Conservation (phyloP, 1,140 invertebrate species). For the Penaeus japonicus region DNA sequence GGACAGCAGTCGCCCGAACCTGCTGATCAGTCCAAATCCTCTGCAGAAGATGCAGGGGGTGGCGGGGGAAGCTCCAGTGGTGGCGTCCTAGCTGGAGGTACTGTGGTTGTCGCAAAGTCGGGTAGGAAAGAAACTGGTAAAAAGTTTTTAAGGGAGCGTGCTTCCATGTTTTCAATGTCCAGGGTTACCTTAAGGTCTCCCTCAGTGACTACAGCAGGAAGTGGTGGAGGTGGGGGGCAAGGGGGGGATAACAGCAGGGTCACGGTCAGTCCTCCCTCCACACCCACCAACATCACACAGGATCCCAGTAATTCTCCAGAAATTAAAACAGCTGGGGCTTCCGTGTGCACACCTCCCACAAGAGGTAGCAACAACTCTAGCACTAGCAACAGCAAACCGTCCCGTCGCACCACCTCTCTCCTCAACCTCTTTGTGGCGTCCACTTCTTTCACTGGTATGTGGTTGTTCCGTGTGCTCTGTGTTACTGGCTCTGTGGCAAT, state of each 20-base stretch:
- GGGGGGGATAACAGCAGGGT: slow-evolving; percentile 21
- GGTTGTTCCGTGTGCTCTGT: slow-evolving; percentile 38
- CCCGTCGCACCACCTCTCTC: slow-evolving; percentile 84
- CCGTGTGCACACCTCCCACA: slow-evolving; percentile 4
- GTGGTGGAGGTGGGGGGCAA: slow-evolving; percentile 25
- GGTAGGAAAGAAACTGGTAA: slow-evolving; percentile 67
- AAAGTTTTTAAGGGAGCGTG: slow-evolving; percentile 57
- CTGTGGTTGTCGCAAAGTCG: slow-evolving; percentile 43
- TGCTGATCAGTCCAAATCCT: slow-evolving; percentile 48
- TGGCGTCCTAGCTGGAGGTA: slow-evolving; percentile 52
- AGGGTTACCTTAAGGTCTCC: slow-evolving; percentile 46
- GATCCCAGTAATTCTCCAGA: slow-evolving; percentile 34
- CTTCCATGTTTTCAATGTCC: slow-evolving; percentile 51
- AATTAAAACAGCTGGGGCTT: slow-evolving; percentile 13
- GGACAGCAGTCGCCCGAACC: slow-evolving; percentile 57
- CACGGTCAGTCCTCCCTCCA: slow-evolving; percentile 10
- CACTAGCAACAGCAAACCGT: slow-evolving; percentile 44
- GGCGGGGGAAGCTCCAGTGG: slow-evolving; percentile 44
- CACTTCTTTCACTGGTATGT: slow-evolving; percentile 78
- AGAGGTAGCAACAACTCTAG: slow-evolving; percentile 31
- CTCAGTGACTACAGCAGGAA: slow-evolving; percentile 21
- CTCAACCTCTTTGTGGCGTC: slow-evolving; percentile 94
- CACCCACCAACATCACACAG: slow-evolving; percentile 30
- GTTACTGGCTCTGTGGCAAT: slow-evolving; percentile 47
- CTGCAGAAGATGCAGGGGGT: slow-evolving; percentile 49